phyloP scores from a whole-genome alignment of 2,888 invertebrate species.

The Actias luna region DNA sequence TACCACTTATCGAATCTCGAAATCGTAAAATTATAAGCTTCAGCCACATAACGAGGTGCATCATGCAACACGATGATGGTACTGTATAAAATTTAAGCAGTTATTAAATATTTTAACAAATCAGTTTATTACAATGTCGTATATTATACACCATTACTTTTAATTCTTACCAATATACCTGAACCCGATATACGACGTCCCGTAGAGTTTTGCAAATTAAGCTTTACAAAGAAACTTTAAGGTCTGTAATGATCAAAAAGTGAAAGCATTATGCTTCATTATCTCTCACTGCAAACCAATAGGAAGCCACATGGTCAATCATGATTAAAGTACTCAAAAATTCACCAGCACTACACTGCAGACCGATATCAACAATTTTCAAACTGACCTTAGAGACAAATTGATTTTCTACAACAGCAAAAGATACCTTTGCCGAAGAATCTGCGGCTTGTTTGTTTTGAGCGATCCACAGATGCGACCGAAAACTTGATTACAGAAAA shows the following conservation, averaged over 20 bases:
- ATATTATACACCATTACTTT: slow-evolving; percentile 4
- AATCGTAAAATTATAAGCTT: slow-evolving; percentile 2
- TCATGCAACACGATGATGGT: neutral
- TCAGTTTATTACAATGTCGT: neutral
- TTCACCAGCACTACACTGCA: slow-evolving; percentile 20
- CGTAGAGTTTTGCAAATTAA: slow-evolving; percentile 38
- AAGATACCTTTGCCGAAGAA: slow-evolving; percentile 42
- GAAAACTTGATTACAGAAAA: slow-evolving; percentile 71
- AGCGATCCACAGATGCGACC: slow-evolving; percentile 54
- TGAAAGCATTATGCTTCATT: slow-evolving; percentile 69
- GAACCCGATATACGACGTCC: slow-evolving; percentile 28
- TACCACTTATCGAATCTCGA: neutral
- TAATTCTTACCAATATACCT: slow-evolving; percentile 21
- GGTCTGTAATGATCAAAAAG: slow-evolving; percentile 67
- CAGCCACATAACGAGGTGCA: neutral
- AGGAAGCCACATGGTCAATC: slow-evolving; percentile 65
- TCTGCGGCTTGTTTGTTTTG: slow-evolving; percentile 69
- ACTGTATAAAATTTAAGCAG: slow-evolving; percentile 1
- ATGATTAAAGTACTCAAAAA: slow-evolving; percentile 48
- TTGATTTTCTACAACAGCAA: slow-evolving; percentile 29
- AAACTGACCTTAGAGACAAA: neutral
- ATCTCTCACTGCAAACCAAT: slow-evolving; percentile 57
- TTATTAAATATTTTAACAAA: neutral
- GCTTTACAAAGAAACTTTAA: slow-evolving; percentile 38
- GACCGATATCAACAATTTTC: neutral